Evolutionary conservation across 2,113 vertebrate genomes (phyloP).

Genomic region (Eptatretus burgeri): DNA sequence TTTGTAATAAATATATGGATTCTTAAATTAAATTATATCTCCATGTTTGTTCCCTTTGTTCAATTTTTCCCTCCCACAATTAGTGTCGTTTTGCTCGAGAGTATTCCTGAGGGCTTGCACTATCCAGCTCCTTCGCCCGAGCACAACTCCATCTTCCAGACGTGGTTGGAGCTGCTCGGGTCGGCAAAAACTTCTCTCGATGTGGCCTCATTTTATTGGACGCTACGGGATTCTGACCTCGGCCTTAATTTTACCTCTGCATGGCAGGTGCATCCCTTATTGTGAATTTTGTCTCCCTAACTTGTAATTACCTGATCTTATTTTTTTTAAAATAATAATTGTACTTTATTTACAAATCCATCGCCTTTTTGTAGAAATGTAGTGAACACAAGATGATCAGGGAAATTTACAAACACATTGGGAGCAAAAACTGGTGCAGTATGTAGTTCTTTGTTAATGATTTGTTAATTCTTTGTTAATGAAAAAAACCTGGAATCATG

Average conservation of each 20-base stretch:
- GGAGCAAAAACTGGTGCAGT: too few relatives aligned
- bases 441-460: too few relatives aligned
- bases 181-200: neutral
- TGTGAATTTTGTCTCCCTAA: neutral
- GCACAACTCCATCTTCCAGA: conserved; percentile 4
- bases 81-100: conserved; percentile 1
- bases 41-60: too few relatives aligned
- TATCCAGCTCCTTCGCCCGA: neutral
- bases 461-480: too few relatives aligned
- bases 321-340: too few relatives aligned
- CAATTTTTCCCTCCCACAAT: too few relatives aligned
- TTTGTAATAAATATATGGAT: too few relatives aligned
- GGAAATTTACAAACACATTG: too few relatives aligned
- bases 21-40: too few relatives aligned
- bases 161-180: neutral
- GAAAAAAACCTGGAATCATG: too few relatives aligned
- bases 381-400: too few relatives aligned
- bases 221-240: neutral
- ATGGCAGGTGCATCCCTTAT: neutral
- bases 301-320: conserved; percentile 4
- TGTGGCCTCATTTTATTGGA: conserved; percentile 2
- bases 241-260: neutral
- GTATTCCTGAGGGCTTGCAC: neutral
- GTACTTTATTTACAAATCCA: neutral
- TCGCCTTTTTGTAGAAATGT: too few relatives aligned